Percentiles rank a stretch among this genome's conserved stretches.
Evolutionary conservation across 2,797 vertebrate genomes (phyloP).

Genomic region (Enteromius paludinosus): DNA sequence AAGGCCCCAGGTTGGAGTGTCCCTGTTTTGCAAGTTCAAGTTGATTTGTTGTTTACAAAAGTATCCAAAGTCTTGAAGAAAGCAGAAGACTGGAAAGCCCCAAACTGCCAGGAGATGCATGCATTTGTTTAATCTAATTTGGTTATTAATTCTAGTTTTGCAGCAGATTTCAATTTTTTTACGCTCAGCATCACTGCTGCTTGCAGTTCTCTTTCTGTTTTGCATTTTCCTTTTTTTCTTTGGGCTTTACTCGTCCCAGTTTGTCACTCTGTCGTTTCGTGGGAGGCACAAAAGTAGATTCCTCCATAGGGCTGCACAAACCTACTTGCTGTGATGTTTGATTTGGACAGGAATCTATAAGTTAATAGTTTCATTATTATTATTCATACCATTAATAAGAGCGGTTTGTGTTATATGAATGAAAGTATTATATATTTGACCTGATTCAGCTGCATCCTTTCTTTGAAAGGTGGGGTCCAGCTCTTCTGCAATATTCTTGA

Average conservation of each 20-base stretch:
- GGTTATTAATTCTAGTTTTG: neutral
- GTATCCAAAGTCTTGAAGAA: constrained; percentile 7
- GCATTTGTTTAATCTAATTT: neutral
- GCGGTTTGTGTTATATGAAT: neutral
- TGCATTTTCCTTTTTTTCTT: constrained; percentile 83
- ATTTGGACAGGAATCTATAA: constrained; percentile 56
- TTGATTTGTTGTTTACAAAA: neutral
- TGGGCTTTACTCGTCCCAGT: constrained; percentile 73
- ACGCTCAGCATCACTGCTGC: constrained; percentile 75
- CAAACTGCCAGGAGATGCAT: neutral
- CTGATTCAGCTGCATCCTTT: constrained; percentile 54
- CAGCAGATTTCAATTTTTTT: neutral
- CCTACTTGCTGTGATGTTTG: constrained; percentile 59
- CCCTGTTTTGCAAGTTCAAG: constrained; percentile 30
- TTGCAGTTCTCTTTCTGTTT: constrained; percentile 86
- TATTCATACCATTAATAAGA: neutral
- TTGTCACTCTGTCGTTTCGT: constrained; percentile 81
- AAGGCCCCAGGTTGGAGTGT: too few relatives aligned
- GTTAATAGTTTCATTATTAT: neutral
- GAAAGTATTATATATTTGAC: constrained; percentile 60
- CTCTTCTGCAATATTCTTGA: constrained; percentile 80
- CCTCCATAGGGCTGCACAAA: constrained; percentile 67
- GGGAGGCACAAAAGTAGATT: constrained; percentile 79
- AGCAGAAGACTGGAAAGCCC: constrained; percentile 29
- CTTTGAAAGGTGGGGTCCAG: constrained; percentile 82